Evolutionary conservation across 1,140 invertebrate genomes (phyloP), one percentile per base, ranked within the genome.

Genomic region (Calliopsis andreniformis): DNA sequence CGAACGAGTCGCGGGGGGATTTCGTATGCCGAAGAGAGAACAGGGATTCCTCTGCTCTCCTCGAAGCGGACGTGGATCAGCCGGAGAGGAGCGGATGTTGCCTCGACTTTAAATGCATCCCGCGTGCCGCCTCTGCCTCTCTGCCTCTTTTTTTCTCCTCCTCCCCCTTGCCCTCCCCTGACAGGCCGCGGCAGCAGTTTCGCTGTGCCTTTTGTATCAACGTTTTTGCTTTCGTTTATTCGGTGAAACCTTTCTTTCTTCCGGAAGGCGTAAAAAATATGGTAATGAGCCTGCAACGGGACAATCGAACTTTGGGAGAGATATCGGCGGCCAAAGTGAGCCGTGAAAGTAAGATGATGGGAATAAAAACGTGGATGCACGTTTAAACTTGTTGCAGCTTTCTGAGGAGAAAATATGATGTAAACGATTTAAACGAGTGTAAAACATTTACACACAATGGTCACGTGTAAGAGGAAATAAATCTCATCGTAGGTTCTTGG

Each of bases 21-120:
- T 84, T 84, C 80, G 82, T 84, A 83, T 84, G 82, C 82, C 62
- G 45, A 72, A 58, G 55, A 58, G 59, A 62, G 59, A 51, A 71
- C 70, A 70, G 61, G 53, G 58, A 71, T 76, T 76, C 80, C 45
- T 78, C 12, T 53, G 69, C 47, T 66, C 55, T 67, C 66, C 2
- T n/a, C 3, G 14, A n/a, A 51, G 4, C 39, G 49, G 35, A 32
- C 25, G 39, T 14, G 58, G 59, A 47, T 23, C n/a, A 42, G 20
- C 12, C 12, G 47, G 20, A 63, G 25, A 64, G 23, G 71, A 84
- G 67, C 82, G 82, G 82, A 84, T 84, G 82, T 84, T 82, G 43
- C 10, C 76, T 23, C 64, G 49, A 79, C 51, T 83, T 83, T 62
- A 79, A 79, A 84, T 83, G 80, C 82, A 75, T 62, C 80, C 67